Evolutionary conservation across 2,113 vertebrate species (phyloP).

Genomic region (Misgurnus mizolepis): DNA sequence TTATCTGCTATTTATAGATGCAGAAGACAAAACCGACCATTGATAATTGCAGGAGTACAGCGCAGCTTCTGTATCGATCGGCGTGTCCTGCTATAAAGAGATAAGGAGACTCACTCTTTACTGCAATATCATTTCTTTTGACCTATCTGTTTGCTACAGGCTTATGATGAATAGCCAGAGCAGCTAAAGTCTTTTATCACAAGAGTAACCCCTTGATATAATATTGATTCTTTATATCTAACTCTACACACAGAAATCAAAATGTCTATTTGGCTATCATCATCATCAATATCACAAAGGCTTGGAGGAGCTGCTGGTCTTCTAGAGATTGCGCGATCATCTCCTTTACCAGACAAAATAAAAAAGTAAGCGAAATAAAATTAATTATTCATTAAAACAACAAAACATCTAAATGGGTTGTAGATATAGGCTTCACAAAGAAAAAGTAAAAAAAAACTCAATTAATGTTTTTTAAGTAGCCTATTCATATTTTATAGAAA

Average conservation of each 20-base stretch:
- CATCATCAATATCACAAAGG: conserved; percentile 98
- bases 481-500: conserved; percentile 27
- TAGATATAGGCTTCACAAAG: not conserved
- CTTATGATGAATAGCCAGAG: conserved; percentile 99
- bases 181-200: conserved; percentile 99
- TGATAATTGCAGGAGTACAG: conserved; percentile 99
- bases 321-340: conserved; percentile 62
- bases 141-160: conserved; percentile 99
- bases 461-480: not conserved
- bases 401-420: not conserved
- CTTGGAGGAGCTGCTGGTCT: conserved; percentile 83
- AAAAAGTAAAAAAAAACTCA: not conserved
- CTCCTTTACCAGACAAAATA: conserved; percentile 75
- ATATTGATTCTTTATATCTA: conserved; percentile 99
- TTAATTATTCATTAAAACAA: not conserved
- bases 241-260: conserved; percentile 99
- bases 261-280: conserved; percentile 99
- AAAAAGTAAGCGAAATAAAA: not conserved
- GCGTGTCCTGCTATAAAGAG: conserved; percentile 95
- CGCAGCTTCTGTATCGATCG: conserved; percentile 97
- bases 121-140: conserved; percentile 99
- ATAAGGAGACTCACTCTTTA: conserved; percentile 99
- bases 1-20: conserved; percentile 99
- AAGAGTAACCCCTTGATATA: conserved; percentile 99
- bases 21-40: conserved; percentile 99